Percentiles rank a stretch among this genome's conserved stretches.
Evolutionary conservation across 2,888 invertebrate species (phyloP).

Genomic region (Xestia sexstrigata): DNA sequence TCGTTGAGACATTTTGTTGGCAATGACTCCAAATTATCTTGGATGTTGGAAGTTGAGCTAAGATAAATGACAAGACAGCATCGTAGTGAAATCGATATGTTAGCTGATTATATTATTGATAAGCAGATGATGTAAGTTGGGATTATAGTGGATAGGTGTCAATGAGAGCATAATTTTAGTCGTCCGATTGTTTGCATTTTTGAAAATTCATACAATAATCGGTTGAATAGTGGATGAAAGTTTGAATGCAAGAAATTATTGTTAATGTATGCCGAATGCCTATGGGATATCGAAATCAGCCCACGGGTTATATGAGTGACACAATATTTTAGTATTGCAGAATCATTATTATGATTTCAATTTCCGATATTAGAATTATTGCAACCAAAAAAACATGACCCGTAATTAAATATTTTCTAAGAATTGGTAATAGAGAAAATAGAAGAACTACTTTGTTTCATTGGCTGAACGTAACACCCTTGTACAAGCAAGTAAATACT

Average conservation of each 20-base stretch:
- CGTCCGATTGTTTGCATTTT: background rate
- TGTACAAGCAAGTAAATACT: background rate
- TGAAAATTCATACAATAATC: background rate
- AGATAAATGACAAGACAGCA: slow-evolving; percentile 15
- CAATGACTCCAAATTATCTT: slow-evolving; percentile 1
- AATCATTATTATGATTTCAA: background rate
- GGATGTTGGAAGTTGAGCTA: background rate
- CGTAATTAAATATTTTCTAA: background rate
- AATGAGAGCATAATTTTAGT: background rate
- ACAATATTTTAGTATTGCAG: background rate
- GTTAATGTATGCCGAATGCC: no score
- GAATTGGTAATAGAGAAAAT: background rate
- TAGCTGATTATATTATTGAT: background rate
- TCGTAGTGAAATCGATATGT: background rate
- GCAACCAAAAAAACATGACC: background rate
- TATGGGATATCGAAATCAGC: no score
- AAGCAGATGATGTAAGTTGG: background rate
- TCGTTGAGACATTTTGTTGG: background rate
- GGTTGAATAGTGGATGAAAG: background rate
- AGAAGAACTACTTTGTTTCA: background rate
- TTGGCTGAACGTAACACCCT: background rate
- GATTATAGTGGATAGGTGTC: background rate
- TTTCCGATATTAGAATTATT: background rate
- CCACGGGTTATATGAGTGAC: no score
- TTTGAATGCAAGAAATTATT: background rate